Percentiles rank a stretch among this genome's conserved stretches.
Conservation (phyloP, 2,888 invertebrate species). For the Brassicogethes aeneus region DNA sequence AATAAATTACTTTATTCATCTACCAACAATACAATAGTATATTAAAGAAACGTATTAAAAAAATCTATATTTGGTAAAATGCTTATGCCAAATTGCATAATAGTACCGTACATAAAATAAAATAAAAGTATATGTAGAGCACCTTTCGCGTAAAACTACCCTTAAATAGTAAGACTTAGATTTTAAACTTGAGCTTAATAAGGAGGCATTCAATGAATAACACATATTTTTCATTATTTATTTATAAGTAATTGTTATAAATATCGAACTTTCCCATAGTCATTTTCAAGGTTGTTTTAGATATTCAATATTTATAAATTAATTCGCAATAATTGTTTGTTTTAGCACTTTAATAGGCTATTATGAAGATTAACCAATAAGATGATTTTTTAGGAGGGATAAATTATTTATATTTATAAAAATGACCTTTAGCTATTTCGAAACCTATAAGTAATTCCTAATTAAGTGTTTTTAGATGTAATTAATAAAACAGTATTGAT, state of each 20-base stretch:
- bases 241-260: slow-evolving; percentile 1
- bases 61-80: slow-evolving; percentile 1
- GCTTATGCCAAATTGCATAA: background rate
- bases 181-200: background rate
- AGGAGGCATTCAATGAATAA: background rate
- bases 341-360: too few relatives aligned
- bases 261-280: slow-evolving; percentile 1
- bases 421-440: too few relatives aligned
- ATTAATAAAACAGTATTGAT: too few relatives aligned
- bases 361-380: too few relatives aligned
- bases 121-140: background rate
- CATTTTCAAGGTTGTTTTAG: background rate
- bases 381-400: too few relatives aligned
- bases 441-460: too few relatives aligned
- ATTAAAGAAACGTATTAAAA: background rate
- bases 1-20: slow-evolving; percentile 11
- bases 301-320: too few relatives aligned
- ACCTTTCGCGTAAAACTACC: background rate
- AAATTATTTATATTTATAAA: too few relatives aligned
- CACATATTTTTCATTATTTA: background rate
- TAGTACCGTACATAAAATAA: background rate
- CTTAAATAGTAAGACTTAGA: background rate
- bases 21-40: slow-evolving; percentile 8
- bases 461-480: too few relatives aligned
- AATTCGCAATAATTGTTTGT: too few relatives aligned